Evolutionary conservation across 2,113 vertebrate genomes (phyloP).

Genomic region (Hydropotes inermis): DNA sequence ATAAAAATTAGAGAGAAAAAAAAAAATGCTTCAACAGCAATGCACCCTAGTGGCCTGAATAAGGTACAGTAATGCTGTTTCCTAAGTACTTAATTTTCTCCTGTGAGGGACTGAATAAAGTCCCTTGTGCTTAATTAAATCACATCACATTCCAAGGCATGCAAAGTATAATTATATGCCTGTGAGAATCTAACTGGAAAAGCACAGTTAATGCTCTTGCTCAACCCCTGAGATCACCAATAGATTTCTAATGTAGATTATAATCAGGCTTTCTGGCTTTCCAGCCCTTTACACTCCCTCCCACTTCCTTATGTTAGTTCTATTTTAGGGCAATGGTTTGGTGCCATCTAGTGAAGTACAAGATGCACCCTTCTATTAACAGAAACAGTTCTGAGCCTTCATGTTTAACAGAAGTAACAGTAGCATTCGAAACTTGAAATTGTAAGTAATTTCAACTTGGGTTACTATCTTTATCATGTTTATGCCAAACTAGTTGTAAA

Average conservation of each 20-base stretch:
- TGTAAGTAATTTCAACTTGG: background rate
- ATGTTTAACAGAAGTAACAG: background rate
- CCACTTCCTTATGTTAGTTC: background rate
- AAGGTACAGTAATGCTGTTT: background rate
- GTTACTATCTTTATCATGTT: background rate
- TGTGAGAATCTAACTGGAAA: constrained; percentile 33
- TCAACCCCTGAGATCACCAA: background rate
- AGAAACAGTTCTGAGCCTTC: background rate
- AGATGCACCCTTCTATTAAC: background rate
- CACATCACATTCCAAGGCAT: background rate
- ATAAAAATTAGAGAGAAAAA: background rate
- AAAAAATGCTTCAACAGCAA: background rate
- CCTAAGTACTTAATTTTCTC: constrained; percentile 7
- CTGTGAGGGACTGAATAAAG: background rate
- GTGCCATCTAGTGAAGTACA: constrained; percentile 47
- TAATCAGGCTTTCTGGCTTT: background rate
- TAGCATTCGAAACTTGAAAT: background rate
- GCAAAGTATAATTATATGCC: constrained; percentile 15
- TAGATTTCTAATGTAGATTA: background rate
- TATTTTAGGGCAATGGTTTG: constrained; percentile 37
- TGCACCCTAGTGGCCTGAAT: background rate
- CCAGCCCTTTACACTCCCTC: background rate
- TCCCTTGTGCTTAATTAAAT: constrained; percentile 57
- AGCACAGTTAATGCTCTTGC: background rate
- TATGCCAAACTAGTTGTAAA: background rate